Evolutionary conservation across 2,113 vertebrate species (phyloP), one percentile per base, ranked within the genome.

Genomic region (Paradoxurus hermaphroditus): DNA sequence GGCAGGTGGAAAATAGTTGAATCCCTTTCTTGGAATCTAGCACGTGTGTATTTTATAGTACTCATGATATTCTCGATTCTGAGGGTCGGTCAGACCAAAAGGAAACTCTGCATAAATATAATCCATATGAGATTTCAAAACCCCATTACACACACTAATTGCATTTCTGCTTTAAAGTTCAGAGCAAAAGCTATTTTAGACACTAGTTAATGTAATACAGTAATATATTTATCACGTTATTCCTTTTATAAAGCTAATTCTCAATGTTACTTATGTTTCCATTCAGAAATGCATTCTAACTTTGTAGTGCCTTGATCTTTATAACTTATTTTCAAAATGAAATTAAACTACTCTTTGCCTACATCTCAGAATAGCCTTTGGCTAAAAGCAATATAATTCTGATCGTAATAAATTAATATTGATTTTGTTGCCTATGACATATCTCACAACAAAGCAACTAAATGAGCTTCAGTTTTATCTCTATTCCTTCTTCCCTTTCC

Each of bases 341-440:
- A 89, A 95, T 97, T 81, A 96, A 23, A 34, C 31, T 81, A 65
- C 4, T 91, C 49, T 93, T 93, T 87, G 86, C 49, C 65, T 36
- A 29, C 39, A 72, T 81, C 79, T 96, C 94, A 95, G 91, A 68
- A 92, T 16, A 94, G 81, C 15, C n/a, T 89, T 88, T 91, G 62
- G 90, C 59, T 95, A 97, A 97, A 86, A 86, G 63, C 46, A 94
- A 93, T 96, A 89, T 97, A 95, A 97, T 75, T 94, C 36, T 84
- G 36, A 91, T 70, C 83, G 19, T 86, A 96, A 91, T 93, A 93
- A 78, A 94, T 95, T 86, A 93, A 51, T 93, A 93, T 70, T 56
- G 81, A 94, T 84, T 49, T 91, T 34, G 44, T 46, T 4, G 82
- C 46, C 83, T 86, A 75, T 79, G 81, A 85, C 27, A 63, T 41